These are phyloP conservation scores for Microtus montanus DNA, from an alignment of 2,113 vertebrate genomes.

Conservation along the genomic window DNA sequence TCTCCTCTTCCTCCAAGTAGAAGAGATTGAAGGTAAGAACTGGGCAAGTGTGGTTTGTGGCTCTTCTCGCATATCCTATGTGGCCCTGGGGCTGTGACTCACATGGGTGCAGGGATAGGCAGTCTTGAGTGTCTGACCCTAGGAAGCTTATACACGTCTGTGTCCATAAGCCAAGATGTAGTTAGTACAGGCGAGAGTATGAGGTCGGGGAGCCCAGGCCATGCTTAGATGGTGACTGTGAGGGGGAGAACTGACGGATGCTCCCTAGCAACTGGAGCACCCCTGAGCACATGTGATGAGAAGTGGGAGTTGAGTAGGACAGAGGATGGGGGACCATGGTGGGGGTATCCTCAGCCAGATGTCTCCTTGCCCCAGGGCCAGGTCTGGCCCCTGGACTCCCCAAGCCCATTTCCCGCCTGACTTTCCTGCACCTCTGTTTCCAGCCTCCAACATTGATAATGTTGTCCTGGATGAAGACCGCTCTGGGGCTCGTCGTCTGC, in stretches of 20 bases:
- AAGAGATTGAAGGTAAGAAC: conserved; percentile 94
- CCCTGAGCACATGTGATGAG: background rate
- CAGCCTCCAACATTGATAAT: conserved; percentile 92
- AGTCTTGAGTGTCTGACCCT: background rate
- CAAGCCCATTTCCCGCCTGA: background rate
- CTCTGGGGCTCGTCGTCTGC: conserved; percentile 93
- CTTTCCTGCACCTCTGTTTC: background rate
- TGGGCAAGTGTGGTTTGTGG: background rate
- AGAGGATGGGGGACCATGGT: background rate
- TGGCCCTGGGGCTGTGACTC: conserved; percentile 38
- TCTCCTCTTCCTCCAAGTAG: conserved; percentile 86
- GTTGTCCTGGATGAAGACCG: conserved; percentile 93
- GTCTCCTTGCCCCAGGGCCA: conserved; percentile 4
- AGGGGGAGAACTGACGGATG: background rate
- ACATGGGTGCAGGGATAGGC: background rate
- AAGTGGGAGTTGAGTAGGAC: conserved; percentile 23
- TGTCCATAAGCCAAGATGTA: background rate
- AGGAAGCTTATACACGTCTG: background rate
- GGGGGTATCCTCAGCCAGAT: background rate
- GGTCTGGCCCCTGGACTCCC: background rate
- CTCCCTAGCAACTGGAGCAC: background rate
- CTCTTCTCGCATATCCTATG: conserved; percentile 54
- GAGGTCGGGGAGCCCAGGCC: background rate
- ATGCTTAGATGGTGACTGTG: background rate
- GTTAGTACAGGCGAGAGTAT: background rate